A percentile compares a stretch with the other conserved stretches of the same genome.
Conservation (phyloP, 1,140 invertebrate genomes). For the Brachionus paranguensis region DNA sequence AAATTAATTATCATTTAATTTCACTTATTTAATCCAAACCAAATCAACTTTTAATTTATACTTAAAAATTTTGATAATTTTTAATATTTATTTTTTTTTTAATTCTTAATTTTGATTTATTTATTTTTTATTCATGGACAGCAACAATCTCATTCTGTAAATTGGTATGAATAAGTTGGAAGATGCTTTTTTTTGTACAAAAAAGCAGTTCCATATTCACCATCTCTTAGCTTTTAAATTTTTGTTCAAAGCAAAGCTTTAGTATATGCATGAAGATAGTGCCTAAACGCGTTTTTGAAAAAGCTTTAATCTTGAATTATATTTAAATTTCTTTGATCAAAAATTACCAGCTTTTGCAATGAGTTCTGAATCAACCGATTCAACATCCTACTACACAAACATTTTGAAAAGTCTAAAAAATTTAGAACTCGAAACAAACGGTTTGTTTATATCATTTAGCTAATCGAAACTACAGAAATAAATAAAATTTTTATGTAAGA, state of each 20-base stretch:
- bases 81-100: too few species aligned
- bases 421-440: neutral
- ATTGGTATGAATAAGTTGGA: too few species aligned
- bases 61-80: too few species aligned
- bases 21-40: too few species aligned
- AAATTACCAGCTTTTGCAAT: neutral
- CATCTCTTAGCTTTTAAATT: neutral
- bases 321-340: neutral
- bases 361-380: neutral
- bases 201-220: neutral
- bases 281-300: slow-evolving; percentile 24
- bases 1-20: too few species aligned
- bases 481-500: neutral
- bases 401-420: neutral
- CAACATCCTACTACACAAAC: neutral
- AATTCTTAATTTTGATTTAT: too few species aligned
- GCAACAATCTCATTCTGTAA: too few species aligned
- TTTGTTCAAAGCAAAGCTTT: neutral
- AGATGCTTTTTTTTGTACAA: neutral
- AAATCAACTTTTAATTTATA: too few species aligned
- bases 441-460: neutral
- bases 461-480: neutral
- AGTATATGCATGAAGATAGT: neutral
- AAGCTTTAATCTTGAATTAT: neutral
- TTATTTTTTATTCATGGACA: too few species aligned